phyloP scores from a whole-genome alignment of 2,113 vertebrate species.

The Gavia stellata region DNA sequence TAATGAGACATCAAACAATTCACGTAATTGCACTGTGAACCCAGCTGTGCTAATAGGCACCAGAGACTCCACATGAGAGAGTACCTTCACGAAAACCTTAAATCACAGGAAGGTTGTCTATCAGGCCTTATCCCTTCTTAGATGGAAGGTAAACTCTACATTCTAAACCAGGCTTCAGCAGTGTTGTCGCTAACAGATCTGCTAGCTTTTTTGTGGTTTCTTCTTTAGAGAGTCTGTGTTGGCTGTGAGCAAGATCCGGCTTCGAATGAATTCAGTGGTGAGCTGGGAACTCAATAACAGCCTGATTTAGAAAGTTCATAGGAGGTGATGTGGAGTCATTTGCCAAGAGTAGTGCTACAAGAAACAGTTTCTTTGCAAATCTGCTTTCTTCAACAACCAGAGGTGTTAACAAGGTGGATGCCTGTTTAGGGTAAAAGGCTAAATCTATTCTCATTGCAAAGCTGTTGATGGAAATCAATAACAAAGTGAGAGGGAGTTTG shows the following conservation, averaged over 20 bases:
- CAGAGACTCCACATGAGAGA: background rate
- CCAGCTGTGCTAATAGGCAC: background rate
- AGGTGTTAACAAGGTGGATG: background rate
- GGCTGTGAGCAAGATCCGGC: background rate
- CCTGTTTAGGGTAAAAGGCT: background rate
- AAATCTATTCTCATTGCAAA: background rate
- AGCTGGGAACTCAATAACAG: background rate
- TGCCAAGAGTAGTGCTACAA: background rate
- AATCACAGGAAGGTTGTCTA: background rate
- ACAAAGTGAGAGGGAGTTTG: background rate
- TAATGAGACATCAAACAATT: background rate
- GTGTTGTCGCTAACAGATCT: background rate
- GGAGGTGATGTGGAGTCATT: background rate
- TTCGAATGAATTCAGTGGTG: background rate
- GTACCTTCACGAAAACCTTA: background rate
- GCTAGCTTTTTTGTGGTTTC: background rate
- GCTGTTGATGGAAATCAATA: background rate
- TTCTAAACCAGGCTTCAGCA: background rate
- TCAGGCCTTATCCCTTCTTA: background rate
- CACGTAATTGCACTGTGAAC: background rate
- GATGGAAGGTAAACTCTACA: background rate
- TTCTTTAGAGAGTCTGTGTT: background rate
- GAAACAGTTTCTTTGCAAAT: background rate
- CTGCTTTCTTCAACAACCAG: background rate
- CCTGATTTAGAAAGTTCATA: background rate